Conservation (phyloP, 1,140 invertebrate species). For the Lerema accius region DNA sequence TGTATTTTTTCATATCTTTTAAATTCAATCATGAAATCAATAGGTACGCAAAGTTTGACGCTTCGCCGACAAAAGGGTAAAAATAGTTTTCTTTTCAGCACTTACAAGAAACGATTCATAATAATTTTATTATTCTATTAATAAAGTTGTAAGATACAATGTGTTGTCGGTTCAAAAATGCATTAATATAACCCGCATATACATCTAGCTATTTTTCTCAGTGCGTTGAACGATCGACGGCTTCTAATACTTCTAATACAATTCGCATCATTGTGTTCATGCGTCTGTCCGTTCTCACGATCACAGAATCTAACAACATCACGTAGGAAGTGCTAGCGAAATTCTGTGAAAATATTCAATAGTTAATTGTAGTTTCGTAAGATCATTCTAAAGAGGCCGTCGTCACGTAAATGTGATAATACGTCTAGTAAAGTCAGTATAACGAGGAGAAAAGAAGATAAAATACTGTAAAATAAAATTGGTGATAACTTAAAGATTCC, state of each 20-base stretch:
- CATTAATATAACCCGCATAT: too few species aligned
- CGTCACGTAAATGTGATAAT: slow-evolving; percentile 29
- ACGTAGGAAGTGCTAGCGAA: slow-evolving; percentile 53
- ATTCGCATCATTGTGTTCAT: slow-evolving; percentile 55
- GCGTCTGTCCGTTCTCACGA: slow-evolving; percentile 56
- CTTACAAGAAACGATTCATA: too few species aligned
- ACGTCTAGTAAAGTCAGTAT: not conserved
- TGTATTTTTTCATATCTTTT: too few species aligned
- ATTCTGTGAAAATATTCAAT: slow-evolving; percentile 40
- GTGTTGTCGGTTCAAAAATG: too few species aligned
- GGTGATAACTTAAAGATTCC: too few species aligned
- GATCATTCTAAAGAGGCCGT: slow-evolving; percentile 1
- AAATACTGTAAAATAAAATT: slow-evolving; percentile 2
- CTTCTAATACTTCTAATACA: slow-evolving; percentile 49
- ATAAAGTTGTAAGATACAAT: too few species aligned
- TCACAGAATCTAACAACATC: slow-evolving; percentile 53
- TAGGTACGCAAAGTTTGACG: too few species aligned
- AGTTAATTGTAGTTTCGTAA: slow-evolving; percentile 28
- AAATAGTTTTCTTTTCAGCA: too few species aligned
- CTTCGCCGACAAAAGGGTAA: too few species aligned
- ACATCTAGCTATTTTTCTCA: slow-evolving; percentile 39
- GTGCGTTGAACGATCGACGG: slow-evolving; percentile 56
- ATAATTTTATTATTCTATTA: too few species aligned
- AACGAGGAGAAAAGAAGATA: not conserved
- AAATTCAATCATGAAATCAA: too few species aligned